Conservation (phyloP, 2,797 vertebrate species). For the Vireo griseus region DNA sequence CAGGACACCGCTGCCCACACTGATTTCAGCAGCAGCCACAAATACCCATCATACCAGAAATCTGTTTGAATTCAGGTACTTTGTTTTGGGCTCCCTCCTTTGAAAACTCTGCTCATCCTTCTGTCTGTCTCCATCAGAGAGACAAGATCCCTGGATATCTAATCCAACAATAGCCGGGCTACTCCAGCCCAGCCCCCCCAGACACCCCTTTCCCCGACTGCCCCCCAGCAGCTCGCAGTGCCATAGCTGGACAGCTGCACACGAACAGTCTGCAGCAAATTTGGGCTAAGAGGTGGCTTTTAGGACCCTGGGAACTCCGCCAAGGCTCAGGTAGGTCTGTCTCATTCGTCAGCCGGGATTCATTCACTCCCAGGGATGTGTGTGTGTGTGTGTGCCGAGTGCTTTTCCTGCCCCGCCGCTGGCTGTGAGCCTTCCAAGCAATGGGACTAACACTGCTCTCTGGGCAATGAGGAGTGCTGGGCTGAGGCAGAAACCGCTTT, state of each 20-base stretch:
- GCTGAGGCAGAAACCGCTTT: slow-evolving; percentile 32
- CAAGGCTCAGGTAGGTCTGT: slow-evolving; percentile 75
- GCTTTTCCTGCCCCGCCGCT: slow-evolving; percentile 40
- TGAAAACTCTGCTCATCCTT: neutral
- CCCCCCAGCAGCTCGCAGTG: neutral
- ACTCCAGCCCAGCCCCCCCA: neutral
- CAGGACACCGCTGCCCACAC: neutral
- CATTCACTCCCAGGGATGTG: slow-evolving; percentile 39
- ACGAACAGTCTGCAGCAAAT: neutral
- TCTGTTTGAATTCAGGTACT: neutral
- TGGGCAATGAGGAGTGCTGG: slow-evolving; percentile 32
- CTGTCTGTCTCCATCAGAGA: neutral
- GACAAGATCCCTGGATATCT: neutral
- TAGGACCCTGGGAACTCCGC: slow-evolving; percentile 72
- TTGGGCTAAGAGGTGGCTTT: slow-evolving; percentile 24
- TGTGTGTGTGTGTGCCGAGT: neutral
- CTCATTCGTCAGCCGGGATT: slow-evolving; percentile 47
- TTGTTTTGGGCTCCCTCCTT: neutral
- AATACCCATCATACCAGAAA: neutral
- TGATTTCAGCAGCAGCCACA: neutral
- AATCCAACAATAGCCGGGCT: neutral
- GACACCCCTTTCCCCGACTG: rapidly evolving
- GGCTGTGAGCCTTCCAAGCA: slow-evolving; percentile 19
- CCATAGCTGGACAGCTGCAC: neutral
- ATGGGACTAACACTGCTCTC: slow-evolving; percentile 67